phyloP scores from a whole-genome alignment of 2,797 vertebrate species.

The Clarias fuscus region DNA sequence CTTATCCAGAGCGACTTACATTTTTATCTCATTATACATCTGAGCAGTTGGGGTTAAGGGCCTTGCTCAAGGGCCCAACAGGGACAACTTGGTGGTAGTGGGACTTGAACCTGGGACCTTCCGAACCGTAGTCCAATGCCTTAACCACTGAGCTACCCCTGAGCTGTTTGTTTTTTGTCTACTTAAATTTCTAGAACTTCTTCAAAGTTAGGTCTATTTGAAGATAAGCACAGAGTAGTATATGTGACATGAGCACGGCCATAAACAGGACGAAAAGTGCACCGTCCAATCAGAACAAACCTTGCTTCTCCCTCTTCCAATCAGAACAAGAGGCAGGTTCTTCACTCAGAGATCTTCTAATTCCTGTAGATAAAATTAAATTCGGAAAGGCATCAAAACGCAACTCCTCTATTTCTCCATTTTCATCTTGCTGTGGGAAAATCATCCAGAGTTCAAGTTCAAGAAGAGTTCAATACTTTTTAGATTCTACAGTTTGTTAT shows the following conservation, averaged over 20 bases:
- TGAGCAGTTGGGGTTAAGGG: too few species aligned
- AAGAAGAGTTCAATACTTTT: background rate
- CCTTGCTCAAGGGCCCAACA: too few species aligned
- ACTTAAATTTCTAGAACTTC: conserved; percentile 11
- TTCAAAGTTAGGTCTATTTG: background rate
- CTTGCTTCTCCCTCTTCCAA: background rate
- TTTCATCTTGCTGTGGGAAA: background rate
- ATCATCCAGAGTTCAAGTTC: background rate
- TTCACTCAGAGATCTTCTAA: background rate
- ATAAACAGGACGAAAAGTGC: background rate
- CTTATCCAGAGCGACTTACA: too few species aligned
- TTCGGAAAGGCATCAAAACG: background rate
- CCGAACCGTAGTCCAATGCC: too few species aligned
- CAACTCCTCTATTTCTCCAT: background rate
- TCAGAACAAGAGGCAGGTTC: background rate
- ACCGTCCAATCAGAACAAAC: conserved; percentile 13
- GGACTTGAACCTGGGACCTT: too few species aligned
- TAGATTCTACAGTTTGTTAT: background rate
- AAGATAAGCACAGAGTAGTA: background rate
- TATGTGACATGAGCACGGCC: background rate
- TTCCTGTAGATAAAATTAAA: background rate
- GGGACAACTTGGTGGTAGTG: too few species aligned
- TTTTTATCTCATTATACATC: too few species aligned
- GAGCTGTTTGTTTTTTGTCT: too few species aligned
- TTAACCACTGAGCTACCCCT: too few species aligned